Evolutionary conservation across 2,888 invertebrate species (phyloP).

Genomic region (Bursaphelenchus okinawaensis): DNA sequence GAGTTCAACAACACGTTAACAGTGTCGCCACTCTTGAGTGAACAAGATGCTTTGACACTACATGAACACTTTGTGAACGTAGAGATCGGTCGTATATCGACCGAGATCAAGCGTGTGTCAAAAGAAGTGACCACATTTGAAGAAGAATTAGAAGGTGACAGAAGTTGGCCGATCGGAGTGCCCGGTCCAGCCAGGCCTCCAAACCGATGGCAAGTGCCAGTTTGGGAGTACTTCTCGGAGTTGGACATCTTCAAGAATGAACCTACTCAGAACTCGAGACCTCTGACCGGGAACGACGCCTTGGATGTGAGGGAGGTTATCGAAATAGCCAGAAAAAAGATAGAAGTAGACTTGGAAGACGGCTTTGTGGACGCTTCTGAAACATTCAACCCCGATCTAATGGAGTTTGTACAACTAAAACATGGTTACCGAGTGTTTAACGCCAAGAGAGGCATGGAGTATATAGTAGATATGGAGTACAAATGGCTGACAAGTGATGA

Average conservation of each 20-base stretch:
- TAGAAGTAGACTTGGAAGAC: constrained; percentile 19
- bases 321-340: constrained; percentile 25
- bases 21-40: constrained; percentile 59
- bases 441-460: constrained; percentile 78
- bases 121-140: constrained; percentile 61
- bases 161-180: constrained; percentile 73
- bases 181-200: constrained; percentile 68
- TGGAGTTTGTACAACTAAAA: constrained; percentile 46
- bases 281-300: constrained; percentile 59
- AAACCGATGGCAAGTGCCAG: constrained; percentile 68
- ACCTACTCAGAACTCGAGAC: constrained; percentile 70
- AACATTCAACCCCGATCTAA: constrained; percentile 7
- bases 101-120: constrained; percentile 59
- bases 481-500: constrained; percentile 18
- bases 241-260: constrained; percentile 76
- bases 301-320: constrained; percentile 69
- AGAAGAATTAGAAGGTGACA: constrained; percentile 60
- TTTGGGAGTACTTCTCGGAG: constrained; percentile 79
- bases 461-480: constrained; percentile 67
- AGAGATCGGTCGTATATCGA: constrained; percentile 33
- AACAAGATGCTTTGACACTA: constrained; percentile 59
- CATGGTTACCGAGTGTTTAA: constrained; percentile 65
- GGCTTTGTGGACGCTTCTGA: constrained; percentile 1
- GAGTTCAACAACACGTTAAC: constrained; percentile 58
- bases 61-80: constrained; percentile 55